These are phyloP conservation scores for Mastomys coucha DNA, from an alignment of 2,113 vertebrate species.

Conservation along the genomic window DNA sequence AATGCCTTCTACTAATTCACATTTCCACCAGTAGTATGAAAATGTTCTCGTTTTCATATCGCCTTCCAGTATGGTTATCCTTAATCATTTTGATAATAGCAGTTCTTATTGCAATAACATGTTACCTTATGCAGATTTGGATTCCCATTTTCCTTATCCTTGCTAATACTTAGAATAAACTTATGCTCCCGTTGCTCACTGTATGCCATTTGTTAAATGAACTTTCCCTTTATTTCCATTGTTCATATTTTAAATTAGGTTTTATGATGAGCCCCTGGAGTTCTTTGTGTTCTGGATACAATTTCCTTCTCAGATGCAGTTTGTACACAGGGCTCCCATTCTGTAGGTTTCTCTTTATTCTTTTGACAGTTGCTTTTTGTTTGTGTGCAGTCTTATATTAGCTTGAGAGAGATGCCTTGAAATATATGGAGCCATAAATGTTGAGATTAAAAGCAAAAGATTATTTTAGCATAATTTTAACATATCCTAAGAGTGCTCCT, in stretches of 20 bases:
- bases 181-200: neutral
- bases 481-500: conserved; percentile 16
- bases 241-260: neutral
- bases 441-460: neutral
- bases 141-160: neutral
- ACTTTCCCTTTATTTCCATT: neutral
- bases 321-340: neutral
- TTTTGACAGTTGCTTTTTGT: neutral
- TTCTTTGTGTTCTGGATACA: neutral
- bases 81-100: neutral
- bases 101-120: neutral
- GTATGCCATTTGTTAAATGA: neutral
- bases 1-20: neutral
- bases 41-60: neutral
- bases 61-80: neutral
- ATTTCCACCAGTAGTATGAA: neutral
- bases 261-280: neutral
- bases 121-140: no score
- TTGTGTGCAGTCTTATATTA: conserved; percentile 49
- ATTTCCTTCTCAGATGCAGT: neutral
- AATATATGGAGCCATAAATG: conserved; percentile 18
- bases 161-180: neutral
- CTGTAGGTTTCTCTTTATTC: neutral
- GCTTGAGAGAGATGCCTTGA: neutral
- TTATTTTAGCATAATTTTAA: conserved; percentile 44